Evolutionary conservation across 2,797 vertebrate genomes (phyloP), one percentile per base, ranked within the genome.

Genomic region (Clarias laeviceps): DNA sequence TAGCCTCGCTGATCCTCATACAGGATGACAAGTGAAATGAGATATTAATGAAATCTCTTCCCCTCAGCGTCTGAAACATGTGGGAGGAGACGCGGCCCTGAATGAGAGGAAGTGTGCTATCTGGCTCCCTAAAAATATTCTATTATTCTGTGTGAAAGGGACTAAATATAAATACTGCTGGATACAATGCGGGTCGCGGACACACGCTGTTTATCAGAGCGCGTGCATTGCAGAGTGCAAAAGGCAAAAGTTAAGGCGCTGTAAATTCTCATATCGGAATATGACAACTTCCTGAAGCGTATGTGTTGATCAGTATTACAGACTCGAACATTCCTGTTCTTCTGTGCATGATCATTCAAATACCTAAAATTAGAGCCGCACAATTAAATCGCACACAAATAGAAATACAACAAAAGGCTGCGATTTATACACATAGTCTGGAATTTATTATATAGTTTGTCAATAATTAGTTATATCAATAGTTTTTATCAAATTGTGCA

Each of bases 11-110:
- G 87, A 90, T 90, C 72, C 87, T 87, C 84, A 90, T 88, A 80
- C 83, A 88, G 81, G 61, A 82, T 87, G 88, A 88, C 87, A 88
- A 77, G 85, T 77, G 69, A 72, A 88, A 89, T 88, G 78, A 88
- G 80, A 89, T 86, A 90, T 90, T 90, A 90, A 89, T 88, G 83
- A 89, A 88, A 82, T 66, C 72, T 79, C 56, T 80, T 80, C 83
- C 85, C 80, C 64, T 50, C 54, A 76, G 61, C 76, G 61, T 57
- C 70, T 32, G 61, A 84, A 69, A 78, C 69, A 37, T 68, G 27
- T 81, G 50, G 85, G 74, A 86, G 82, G 84, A 66, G 82, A 56
- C 34, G 22, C 2, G 59, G 22, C 27, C 50, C 66, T 86, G 82
- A 82, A 78, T 76, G 82, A 86, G 29, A 82, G 81, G 81, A 85